These are phyloP conservation scores for Eulimnadia texana DNA, from an alignment of 1,140 invertebrate genomes.

Conservation along the genomic window DNA sequence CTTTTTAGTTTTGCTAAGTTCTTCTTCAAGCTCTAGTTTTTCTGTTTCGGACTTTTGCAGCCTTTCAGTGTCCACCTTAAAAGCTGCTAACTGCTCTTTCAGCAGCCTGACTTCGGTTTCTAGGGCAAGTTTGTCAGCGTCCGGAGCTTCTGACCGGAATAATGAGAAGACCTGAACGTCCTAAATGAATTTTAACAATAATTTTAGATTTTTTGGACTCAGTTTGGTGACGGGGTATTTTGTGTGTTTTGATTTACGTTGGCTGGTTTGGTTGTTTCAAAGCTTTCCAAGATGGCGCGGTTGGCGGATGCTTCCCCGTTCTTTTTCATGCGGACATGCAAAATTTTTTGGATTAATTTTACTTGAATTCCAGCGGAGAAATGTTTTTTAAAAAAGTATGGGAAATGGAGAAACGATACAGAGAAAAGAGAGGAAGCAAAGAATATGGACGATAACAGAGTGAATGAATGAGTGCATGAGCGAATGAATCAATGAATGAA, in stretches of 20 bases:
- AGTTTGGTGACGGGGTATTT: too few species aligned
- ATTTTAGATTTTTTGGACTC: neutral
- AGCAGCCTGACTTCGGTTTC: slow-evolving; percentile 10
- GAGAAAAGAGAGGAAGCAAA: too few species aligned
- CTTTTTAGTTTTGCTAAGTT: slow-evolving; percentile 56
- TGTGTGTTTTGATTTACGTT: too few species aligned
- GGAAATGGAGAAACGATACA: too few species aligned
- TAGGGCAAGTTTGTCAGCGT: neutral
- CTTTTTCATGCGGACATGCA: slow-evolving; percentile 2
- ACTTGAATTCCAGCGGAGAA: too few species aligned
- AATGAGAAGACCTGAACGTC: slow-evolving; percentile 7
- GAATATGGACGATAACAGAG: too few species aligned
- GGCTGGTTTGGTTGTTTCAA: neutral
- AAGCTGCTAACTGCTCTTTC: slow-evolving; percentile 22
- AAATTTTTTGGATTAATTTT: too few species aligned
- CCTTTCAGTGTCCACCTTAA: neutral
- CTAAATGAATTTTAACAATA: neutral
- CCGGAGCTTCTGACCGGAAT: neutral
- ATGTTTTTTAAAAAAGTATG: too few species aligned
- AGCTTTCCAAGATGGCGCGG: slow-evolving; percentile 8
- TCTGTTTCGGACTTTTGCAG: neutral
- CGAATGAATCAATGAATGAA: too few species aligned
- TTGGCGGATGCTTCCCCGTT: neutral
- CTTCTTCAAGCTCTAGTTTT: slow-evolving; percentile 26
- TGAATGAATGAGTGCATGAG: too few species aligned